Evolutionary conservation across 2,797 vertebrate genomes (phyloP).

Genomic region (Pangasius mekongensis): DNA sequence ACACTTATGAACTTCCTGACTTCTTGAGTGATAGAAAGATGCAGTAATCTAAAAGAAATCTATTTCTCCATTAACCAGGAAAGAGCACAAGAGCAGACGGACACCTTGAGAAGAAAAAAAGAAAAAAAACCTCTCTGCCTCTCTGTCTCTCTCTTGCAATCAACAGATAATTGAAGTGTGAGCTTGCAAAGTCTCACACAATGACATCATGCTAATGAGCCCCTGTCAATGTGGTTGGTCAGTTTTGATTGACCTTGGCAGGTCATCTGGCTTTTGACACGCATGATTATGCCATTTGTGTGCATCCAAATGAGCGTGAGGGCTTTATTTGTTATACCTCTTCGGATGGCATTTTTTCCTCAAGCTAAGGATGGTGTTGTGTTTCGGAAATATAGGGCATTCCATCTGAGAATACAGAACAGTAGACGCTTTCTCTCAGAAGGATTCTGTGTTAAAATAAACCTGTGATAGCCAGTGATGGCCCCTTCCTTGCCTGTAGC

Average conservation of each 20-base stretch:
- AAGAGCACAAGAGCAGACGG: slow-evolving; percentile 29
- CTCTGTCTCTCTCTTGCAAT: slow-evolving; percentile 34
- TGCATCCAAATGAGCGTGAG: not conserved
- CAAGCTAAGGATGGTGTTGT: slow-evolving; percentile 14
- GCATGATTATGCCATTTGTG: slow-evolving; percentile 15
- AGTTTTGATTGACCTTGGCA: slow-evolving; percentile 49
- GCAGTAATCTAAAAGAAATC: slow-evolving; percentile 56
- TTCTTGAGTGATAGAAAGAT: slow-evolving; percentile 50
- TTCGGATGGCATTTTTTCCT: not conserved
- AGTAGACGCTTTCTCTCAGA: slow-evolving; percentile 47
- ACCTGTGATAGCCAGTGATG: slow-evolving; percentile 43
- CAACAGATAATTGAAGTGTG: slow-evolving; percentile 57
- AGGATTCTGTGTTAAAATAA: slow-evolving; percentile 56
- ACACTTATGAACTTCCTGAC: slow-evolving; percentile 57
- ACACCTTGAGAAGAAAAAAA: slow-evolving; percentile 23
- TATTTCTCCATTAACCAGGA: slow-evolving; percentile 50
- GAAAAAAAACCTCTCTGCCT: slow-evolving; percentile 2
- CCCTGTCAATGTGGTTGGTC: slow-evolving; percentile 36
- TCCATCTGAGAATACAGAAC: slow-evolving; percentile 33
- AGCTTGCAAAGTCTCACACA: slow-evolving; percentile 32
- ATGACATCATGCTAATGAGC: slow-evolving; percentile 39
- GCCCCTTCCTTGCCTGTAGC: slow-evolving; percentile 50
- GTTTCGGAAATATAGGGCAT: slow-evolving; percentile 49
- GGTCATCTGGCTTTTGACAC: slow-evolving; percentile 39
- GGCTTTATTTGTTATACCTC: slow-evolving; percentile 1